Evolutionary conservation across 92 coral and sea anemone species (phyloP).

Genomic region (Anthopleura xanthogrammica): DNA sequence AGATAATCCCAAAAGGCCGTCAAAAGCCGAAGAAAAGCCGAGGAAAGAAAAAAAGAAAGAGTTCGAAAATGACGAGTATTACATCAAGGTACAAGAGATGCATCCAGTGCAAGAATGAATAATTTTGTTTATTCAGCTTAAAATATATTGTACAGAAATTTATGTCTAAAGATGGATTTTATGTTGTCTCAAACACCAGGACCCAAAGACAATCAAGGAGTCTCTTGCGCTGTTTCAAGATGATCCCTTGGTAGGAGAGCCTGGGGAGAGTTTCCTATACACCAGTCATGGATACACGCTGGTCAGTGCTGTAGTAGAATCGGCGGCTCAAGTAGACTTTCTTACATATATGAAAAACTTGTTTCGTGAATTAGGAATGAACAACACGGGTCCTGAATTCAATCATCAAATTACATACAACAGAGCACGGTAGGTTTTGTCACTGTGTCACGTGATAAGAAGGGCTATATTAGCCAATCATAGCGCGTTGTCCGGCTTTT

Average conservation of each 20-base stretch:
- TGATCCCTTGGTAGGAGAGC: conserved; percentile 72
- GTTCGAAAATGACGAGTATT: conserved; percentile 37
- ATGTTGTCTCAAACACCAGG: conserved; percentile 21
- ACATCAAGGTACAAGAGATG: conserved; percentile 39
- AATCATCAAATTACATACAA: conserved; percentile 63
- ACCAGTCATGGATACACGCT: conserved; percentile 92
- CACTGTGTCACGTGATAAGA: background rate
- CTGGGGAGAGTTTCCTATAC: conserved; percentile 79
- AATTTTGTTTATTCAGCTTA: too few species aligned
- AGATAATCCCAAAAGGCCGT: background rate
- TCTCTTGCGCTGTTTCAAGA: conserved; percentile 79
- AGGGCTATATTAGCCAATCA: background rate
- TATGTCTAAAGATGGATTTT: background rate
- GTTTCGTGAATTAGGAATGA: conserved; percentile 87
- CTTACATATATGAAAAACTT: conserved; percentile 68
- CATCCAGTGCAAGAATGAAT: background rate
- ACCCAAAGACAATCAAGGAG: conserved; percentile 72
- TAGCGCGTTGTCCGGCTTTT: too few species aligned
- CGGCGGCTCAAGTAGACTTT: conserved; percentile 75
- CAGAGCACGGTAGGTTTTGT: conserved; percentile 73
- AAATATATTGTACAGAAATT: background rate
- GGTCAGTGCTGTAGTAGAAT: conserved; percentile 86
- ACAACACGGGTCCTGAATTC: conserved; percentile 75
- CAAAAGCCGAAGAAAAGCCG: background rate
- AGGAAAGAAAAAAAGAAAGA: background rate